phyloP scores from a whole-genome alignment of 2,797 vertebrate genomes.

The Hephaestus fuliginosus region DNA sequence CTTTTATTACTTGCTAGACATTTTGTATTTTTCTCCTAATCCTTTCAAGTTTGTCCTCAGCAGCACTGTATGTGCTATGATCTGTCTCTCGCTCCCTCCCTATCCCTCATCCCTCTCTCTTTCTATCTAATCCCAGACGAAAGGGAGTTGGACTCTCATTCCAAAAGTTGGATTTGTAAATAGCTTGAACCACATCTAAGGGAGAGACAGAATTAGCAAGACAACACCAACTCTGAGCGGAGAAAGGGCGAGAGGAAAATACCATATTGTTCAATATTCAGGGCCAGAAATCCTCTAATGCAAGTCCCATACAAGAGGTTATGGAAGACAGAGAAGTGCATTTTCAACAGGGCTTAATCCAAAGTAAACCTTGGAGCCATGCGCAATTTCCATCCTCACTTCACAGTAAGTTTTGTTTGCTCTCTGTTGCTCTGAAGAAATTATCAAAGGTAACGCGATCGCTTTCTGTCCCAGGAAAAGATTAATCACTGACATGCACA shows the following conservation, averaged over 20 bases:
- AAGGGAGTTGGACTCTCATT: constrained; percentile 86
- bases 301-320: constrained; percentile 49
- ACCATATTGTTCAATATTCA: constrained; percentile 64
- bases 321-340: constrained; percentile 40
- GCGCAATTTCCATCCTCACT: constrained; percentile 42
- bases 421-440: constrained; percentile 42
- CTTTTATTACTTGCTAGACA: constrained; percentile 89
- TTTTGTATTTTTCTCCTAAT: constrained; percentile 83
- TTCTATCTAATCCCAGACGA: constrained; percentile 87
- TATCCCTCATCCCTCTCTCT: constrained; percentile 80
- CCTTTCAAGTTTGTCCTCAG: constrained; percentile 86
- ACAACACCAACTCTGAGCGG: constrained; percentile 77
- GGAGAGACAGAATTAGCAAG: constrained; percentile 84
- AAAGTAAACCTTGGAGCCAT: constrained; percentile 53
- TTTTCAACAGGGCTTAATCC: constrained; percentile 43
- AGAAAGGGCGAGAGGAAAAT: constrained; percentile 51
- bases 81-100: constrained; percentile 72
- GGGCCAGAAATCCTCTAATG: constrained; percentile 64
- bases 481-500: constrained; percentile 34
- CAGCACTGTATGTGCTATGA: constrained; percentile 71
- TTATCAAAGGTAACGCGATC: constrained; percentile 49
- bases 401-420: constrained; percentile 42
- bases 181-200: constrained; percentile 81
- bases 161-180: constrained; percentile 85
- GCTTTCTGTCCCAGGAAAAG: constrained; percentile 11